Evolutionary conservation across 1,140 invertebrate genomes (phyloP).

Genomic region (Akabosia matsudoensis): DNA sequence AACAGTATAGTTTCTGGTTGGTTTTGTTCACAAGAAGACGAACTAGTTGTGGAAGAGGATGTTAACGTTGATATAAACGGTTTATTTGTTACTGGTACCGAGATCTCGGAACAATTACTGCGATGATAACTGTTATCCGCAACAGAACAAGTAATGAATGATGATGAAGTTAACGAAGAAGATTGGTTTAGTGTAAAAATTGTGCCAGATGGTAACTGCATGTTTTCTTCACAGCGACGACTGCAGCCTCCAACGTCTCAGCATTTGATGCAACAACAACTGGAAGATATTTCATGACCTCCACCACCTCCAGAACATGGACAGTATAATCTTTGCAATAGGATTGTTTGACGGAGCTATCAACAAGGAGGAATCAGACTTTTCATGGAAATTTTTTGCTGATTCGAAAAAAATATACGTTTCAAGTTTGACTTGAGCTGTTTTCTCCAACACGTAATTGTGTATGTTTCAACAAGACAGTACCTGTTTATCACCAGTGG

Average conservation of each 20-base stretch:
- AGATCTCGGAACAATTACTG: background rate
- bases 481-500: background rate
- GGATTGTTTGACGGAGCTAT: background rate
- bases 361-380: background rate
- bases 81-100: background rate
- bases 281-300: constrained; percentile 21
- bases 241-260: background rate
- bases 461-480: too few species aligned
- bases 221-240: constrained; percentile 10
- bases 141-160: background rate
- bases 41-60: background rate
- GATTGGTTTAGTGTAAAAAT: background rate
- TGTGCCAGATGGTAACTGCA: constrained; percentile 17
- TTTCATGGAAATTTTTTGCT: background rate
- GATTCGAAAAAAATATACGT: too few species aligned
- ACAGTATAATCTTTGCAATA: background rate
- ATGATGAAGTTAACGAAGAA: constrained; percentile 17
- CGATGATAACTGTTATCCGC: background rate
- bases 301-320: background rate
- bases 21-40: background rate
- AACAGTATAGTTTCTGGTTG: background rate
- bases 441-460: too few species aligned
- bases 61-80: background rate
- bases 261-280: background rate
- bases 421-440: too few species aligned